Evolutionary conservation across 2,797 vertebrate species (phyloP), one percentile per base, ranked within the genome.

Genomic region (Tenualosa thibaudeaui): DNA sequence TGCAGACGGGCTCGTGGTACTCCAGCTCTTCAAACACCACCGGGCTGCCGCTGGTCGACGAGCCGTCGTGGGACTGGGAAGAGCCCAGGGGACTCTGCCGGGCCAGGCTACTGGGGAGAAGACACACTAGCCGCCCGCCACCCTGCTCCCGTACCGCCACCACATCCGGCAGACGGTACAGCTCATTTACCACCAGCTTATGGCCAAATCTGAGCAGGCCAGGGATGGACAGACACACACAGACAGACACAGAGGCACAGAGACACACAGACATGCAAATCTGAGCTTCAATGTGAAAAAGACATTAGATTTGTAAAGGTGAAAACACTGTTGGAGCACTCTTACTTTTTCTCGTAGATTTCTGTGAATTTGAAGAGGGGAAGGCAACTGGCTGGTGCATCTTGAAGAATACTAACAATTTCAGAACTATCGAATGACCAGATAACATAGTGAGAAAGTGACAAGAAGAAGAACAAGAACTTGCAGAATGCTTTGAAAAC

Each of bases 331-430:
- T 7, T 65, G 43, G 60, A 82, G 26, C 26, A 71, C 31, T 49
- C 96, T 92, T 93, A 99, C 98, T 96, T 99, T 90, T 97, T 99
- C 90, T 99, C 98, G 90, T 98, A 99, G 87, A 98, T 97, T 89
- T 99, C 98, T 19, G 95, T 96, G 83, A 99, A 97, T 87, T 99
- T 99, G 92, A 97, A 97, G 15, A 99, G 93, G 84, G 98, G 98
- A 87, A 99, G 96, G 87, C 98, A 99, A 89, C 94, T 97, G 84
- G 98, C 98, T 46, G 98, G 98, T 17, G 98, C 97, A 84, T 99
- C 98, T 87, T 98, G 98, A 86, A 99, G 97, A 91, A 99, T 95
- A 81, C 94, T 94, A 83, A 97, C 92, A 0, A 97, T 92, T 94
- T 99, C 98, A 6, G 96, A 94, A 88, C 98, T 99, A 90, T 54